A percentile compares a stretch with the other conserved stretches of the same genome.
Conservation (phyloP, 35 echinoderm and acorn worm species). For the Amphiura filiformis region DNA sequence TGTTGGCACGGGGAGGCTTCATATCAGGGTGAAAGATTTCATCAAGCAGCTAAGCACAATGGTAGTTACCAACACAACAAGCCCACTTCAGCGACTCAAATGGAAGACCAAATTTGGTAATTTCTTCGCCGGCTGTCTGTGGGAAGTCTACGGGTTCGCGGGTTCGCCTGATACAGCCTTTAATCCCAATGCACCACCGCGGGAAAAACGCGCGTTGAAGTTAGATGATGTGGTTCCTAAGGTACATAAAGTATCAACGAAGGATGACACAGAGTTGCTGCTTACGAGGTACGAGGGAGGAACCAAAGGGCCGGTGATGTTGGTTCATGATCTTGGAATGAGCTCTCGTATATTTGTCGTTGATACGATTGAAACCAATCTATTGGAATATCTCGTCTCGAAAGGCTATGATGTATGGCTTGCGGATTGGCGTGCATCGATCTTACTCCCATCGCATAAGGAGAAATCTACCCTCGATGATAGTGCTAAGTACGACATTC, state of each 20-base stretch:
- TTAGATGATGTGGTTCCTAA: constrained; percentile 12
- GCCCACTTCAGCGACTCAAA: constrained; percentile 28
- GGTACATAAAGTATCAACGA: constrained; percentile 30
- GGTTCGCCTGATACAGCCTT: constrained; percentile 3
- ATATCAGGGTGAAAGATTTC: constrained; percentile 54
- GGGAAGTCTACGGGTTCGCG: constrained; percentile 57
- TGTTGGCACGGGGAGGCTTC: constrained; percentile 37
- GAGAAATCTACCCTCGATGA: constrained; percentile 44
- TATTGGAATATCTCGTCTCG: constrained; percentile 51
- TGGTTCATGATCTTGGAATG: constrained; percentile 51
- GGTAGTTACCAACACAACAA: constrained; percentile 50
- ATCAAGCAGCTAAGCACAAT: constrained; percentile 57
- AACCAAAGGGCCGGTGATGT: constrained; percentile 49
- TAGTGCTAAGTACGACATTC: constrained; percentile 52
- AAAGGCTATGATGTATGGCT: constrained; percentile 61
- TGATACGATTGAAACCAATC: constrained; percentile 53
- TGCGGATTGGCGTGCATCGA: constrained; percentile 48
- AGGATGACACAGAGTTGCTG: constrained; percentile 49
- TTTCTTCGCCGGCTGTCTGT: constrained; percentile 49
- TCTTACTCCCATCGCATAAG: constrained; percentile 25
- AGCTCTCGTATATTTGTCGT: constrained; percentile 48
- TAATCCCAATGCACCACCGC: constrained; percentile 23
- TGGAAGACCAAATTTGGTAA: constrained; percentile 38
- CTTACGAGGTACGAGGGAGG: constrained; percentile 46
- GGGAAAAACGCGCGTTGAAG: constrained; percentile 26